A percentile compares a stretch with the other conserved stretches of the same genome.
phyloP scores from a whole-genome alignment of 2,888 invertebrate species.

The Pardosa pseudoannulata region DNA sequence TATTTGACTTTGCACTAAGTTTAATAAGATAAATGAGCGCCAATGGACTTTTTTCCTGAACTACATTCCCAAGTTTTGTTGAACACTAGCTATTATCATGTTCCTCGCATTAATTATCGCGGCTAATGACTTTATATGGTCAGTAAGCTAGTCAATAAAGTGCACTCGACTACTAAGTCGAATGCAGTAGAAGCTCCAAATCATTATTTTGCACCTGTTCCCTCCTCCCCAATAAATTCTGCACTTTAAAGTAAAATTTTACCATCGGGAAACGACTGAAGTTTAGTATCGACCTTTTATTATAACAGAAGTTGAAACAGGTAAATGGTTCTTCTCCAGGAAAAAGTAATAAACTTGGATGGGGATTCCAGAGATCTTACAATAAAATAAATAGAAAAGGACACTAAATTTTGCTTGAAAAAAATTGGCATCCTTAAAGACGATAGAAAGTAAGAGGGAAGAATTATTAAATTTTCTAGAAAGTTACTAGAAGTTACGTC shows the following conservation, averaged over 20 bases:
- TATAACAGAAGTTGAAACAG: background rate
- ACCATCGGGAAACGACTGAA: background rate
- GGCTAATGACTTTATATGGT: conserved; percentile 71
- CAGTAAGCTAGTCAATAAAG: conserved; percentile 71
- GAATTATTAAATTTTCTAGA: too few relatives aligned
- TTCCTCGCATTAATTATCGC: conserved; percentile 62
- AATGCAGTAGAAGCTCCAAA: conserved; percentile 54
- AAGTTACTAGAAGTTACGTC: too few relatives aligned
- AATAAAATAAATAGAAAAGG: background rate
- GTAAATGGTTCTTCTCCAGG: background rate
- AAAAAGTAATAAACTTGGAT: background rate
- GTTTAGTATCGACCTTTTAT: background rate
- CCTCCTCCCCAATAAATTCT: conserved; percentile 32
- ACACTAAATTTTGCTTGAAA: too few relatives aligned
- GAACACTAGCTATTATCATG: conserved; percentile 41
- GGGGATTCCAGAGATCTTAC: background rate
- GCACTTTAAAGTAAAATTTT: conserved; percentile 18
- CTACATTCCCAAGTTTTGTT: conserved; percentile 13
- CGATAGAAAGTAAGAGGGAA: too few relatives aligned
- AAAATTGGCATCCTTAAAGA: too few relatives aligned
- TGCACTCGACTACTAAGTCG: conserved; percentile 34
- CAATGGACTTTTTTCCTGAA: conserved; percentile 2
- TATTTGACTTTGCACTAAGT: background rate
- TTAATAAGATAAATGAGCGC: conserved; percentile 13
- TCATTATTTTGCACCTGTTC: conserved; percentile 72